phyloP scores from a whole-genome alignment of 2,797 vertebrate genomes.

The Lepilemur ruficaudatus region DNA sequence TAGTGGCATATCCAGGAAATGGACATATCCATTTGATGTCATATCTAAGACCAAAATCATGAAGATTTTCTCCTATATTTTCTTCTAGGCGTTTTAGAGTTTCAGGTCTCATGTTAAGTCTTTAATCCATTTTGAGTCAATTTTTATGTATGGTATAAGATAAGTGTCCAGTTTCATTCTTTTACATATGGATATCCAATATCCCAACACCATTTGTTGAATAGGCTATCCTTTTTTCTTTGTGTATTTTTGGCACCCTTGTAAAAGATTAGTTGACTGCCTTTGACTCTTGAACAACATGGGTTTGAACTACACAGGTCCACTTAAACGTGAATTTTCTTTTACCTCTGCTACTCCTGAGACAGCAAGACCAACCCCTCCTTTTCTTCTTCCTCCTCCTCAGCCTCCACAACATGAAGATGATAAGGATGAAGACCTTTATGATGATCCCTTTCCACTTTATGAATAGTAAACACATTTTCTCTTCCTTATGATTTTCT shows the following conservation, averaged over 20 bases:
- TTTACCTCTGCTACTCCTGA: background rate
- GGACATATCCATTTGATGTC: background rate
- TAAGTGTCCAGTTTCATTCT: no score
- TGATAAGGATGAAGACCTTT: background rate
- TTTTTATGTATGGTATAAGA: no score
- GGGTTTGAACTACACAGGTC: background rate
- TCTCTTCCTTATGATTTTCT: background rate
- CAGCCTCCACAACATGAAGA: background rate
- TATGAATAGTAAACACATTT: background rate
- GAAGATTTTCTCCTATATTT: background rate
- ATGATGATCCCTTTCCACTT: background rate
- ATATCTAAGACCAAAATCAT: background rate
- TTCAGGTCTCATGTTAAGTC: no score
- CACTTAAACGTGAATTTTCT: background rate
- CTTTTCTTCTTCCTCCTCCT: background rate
- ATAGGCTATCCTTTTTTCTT: background rate
- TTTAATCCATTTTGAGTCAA: no score
- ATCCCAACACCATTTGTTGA: no score
- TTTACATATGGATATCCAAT: no score
- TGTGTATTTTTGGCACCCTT: background rate
- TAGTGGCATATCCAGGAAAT: background rate
- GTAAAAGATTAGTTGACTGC: background rate
- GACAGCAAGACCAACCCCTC: background rate
- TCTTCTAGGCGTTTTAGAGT: background rate
- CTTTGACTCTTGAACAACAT: background rate